Percentiles rank a stretch among this genome's conserved stretches.
Evolutionary conservation across 2,888 invertebrate species (phyloP).

Genomic region (Drosophila formosana): DNA sequence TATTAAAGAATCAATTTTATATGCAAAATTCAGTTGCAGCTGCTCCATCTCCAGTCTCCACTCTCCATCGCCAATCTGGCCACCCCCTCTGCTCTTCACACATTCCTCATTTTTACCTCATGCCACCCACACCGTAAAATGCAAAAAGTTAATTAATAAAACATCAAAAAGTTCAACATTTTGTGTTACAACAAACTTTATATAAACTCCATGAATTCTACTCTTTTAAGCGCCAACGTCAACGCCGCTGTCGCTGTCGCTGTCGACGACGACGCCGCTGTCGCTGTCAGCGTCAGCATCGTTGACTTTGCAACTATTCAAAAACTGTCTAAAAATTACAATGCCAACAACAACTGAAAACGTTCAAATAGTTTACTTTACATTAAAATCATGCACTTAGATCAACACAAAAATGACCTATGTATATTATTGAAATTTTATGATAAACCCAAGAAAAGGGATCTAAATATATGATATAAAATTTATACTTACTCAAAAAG

Average conservation of each 20-base stretch:
- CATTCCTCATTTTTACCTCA: neutral
- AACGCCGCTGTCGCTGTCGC: conserved; percentile 21
- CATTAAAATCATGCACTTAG: conserved; percentile 40
- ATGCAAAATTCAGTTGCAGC: no score
- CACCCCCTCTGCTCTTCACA: neutral
- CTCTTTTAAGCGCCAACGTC: conserved; percentile 59
- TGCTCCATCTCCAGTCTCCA: neutral
- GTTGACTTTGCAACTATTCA: conserved; percentile 50
- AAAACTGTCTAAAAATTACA: conserved; percentile 51
- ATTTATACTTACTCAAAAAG: no score
- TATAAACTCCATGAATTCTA: conserved; percentile 78
- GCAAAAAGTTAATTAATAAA: conserved; percentile 80
- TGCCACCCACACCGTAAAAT: conserved; percentile 46
- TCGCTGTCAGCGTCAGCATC: conserved; percentile 18
- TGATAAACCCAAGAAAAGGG: neutral
- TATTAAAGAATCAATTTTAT: no score
- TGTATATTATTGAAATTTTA: neutral
- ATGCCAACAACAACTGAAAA: conserved; percentile 20
- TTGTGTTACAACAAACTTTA: conserved; percentile 76
- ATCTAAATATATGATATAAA: no score
- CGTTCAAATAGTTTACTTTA: conserved; percentile 59
- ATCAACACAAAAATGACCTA: conserved; percentile 4
- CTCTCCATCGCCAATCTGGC: neutral
- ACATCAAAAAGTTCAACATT: conserved; percentile 81
- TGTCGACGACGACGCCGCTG: conserved; percentile 7